Conservation (phyloP, 1,140 invertebrate genomes). For the Cyphomyrmex costatus region DNA sequence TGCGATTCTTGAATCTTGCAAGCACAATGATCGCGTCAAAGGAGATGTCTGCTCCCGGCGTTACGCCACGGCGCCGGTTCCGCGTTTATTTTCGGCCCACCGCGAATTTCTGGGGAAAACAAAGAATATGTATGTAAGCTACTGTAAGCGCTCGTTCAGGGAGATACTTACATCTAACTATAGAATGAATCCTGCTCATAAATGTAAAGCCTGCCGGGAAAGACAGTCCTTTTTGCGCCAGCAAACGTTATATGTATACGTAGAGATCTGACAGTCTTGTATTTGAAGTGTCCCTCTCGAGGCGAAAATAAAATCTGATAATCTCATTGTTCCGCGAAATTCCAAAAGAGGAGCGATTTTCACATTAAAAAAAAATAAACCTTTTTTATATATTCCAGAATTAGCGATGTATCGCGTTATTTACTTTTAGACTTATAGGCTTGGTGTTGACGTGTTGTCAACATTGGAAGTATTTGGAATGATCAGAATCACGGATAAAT, state of each 20-base stretch:
- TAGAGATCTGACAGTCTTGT: neutral
- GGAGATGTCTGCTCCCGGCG: neutral
- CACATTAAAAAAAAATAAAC: neutral
- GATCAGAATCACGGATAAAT: neutral
- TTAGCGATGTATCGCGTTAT: neutral
- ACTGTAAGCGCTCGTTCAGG: slow-evolving; percentile 8
- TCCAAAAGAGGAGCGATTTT: neutral
- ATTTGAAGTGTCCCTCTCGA: too few relatives aligned
- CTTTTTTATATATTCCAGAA: neutral
- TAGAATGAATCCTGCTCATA: slow-evolving; percentile 35
- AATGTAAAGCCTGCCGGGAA: slow-evolving; percentile 14
- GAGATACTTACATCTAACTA: slow-evolving; percentile 44
- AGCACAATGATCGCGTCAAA: neutral
- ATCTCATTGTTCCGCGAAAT: neutral
- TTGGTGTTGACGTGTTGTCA: neutral
- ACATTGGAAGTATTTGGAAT: too few relatives aligned
- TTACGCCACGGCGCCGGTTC: neutral
- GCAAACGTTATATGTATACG: too few relatives aligned
- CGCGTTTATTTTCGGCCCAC: slow-evolving; percentile 42
- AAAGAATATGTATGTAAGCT: slow-evolving; percentile 25
- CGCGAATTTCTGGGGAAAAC: slow-evolving; percentile 22
- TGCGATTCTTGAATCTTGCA: slow-evolving; percentile 15
- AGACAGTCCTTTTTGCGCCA: neutral
- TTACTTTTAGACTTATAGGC: neutral
- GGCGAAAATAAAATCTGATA: neutral